Evolutionary conservation across 2,113 vertebrate species (phyloP).

Genomic region (Chlamydotis undulata): DNA sequence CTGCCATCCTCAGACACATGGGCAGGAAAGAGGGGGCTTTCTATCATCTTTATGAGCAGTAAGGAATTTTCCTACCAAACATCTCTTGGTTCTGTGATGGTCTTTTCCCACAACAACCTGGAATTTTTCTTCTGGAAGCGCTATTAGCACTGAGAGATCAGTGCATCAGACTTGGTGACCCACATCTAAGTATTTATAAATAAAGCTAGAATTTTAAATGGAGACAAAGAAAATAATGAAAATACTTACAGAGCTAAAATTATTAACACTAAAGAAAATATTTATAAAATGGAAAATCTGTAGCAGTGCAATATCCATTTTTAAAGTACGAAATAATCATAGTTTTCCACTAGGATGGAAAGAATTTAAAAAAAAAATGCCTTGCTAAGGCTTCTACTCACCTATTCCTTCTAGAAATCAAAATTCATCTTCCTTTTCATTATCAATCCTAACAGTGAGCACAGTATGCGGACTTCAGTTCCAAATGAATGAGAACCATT

Average conservation of each 20-base stretch:
- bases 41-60: not conserved
- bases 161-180: not conserved
- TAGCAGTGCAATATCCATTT: not conserved
- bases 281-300: not conserved
- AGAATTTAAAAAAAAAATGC: not conserved
- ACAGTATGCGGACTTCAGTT: not conserved
- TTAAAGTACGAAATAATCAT: not conserved
- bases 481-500: not conserved
- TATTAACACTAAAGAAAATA: not conserved
- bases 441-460: not conserved
- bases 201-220: not conserved
- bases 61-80: not conserved
- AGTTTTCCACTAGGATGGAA: not conserved
- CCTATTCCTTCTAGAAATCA: not conserved
- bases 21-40: not conserved
- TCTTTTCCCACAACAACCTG: not conserved
- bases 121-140: not conserved
- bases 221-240: not conserved
- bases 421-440: not conserved
- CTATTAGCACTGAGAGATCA: not conserved
- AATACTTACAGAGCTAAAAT: not conserved
- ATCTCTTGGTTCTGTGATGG: not conserved
- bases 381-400: not conserved
- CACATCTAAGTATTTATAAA: not conserved
- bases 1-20: not conserved